Evolutionary conservation across 2,888 invertebrate genomes (phyloP).

Genomic region (Coelinius sp.): DNA sequence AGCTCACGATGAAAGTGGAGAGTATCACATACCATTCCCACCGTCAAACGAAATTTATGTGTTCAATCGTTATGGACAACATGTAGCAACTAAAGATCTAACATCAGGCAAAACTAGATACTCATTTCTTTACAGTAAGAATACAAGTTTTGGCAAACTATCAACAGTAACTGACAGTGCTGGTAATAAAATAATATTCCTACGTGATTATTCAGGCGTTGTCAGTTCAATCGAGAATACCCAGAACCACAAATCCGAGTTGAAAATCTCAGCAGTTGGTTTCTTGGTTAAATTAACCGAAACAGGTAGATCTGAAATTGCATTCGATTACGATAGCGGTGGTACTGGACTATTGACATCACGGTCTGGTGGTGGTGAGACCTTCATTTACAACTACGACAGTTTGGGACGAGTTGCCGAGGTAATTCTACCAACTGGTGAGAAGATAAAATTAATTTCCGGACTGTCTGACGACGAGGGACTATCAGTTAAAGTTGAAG

Average conservation of each 20-base stretch:
- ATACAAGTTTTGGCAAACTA: constrained; percentile 94
- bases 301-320: constrained; percentile 90
- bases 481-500: constrained; percentile 81
- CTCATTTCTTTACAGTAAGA: constrained; percentile 96
- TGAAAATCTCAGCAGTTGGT: constrained; percentile 94
- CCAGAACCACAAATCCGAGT: constrained; percentile 91
- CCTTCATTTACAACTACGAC: constrained; percentile 93
- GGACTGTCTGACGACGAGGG: constrained; percentile 84
- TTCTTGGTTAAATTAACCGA: constrained; percentile 90
- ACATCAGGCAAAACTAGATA: constrained; percentile 96
- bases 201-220: constrained; percentile 92
- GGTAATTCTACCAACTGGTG: constrained; percentile 92
- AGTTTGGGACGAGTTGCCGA: constrained; percentile 88
- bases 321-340: constrained; percentile 88
- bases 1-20: constrained; percentile 88
- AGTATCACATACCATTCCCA: constrained; percentile 94
- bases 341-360: constrained; percentile 89
- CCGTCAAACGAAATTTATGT: constrained; percentile 95
- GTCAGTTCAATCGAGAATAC: constrained; percentile 96
- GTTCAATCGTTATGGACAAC: constrained; percentile 97
- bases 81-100: constrained; percentile 93
- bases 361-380: constrained; percentile 86
- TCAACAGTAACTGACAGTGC: constrained; percentile 95
- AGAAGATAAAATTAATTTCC: constrained; percentile 85
- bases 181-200: constrained; percentile 91